Evolutionary conservation across 2,113 vertebrate genomes (phyloP).

Genomic region (Canis aureus): DNA sequence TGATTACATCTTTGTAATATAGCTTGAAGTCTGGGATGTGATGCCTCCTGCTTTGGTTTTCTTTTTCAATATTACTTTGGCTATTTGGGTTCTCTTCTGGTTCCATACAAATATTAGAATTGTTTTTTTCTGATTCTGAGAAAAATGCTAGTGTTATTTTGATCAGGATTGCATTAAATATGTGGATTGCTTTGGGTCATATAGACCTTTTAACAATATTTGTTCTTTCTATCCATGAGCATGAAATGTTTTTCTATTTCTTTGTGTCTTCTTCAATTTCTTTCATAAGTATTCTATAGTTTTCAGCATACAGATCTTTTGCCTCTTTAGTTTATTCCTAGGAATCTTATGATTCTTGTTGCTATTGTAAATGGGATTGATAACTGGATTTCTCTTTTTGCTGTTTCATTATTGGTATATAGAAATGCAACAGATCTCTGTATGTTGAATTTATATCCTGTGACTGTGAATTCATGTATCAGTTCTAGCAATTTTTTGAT

Average conservation of each 20-base stretch:
- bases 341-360: not conserved
- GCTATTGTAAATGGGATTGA: not conserved
- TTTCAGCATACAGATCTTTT: not conserved
- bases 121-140: not conserved
- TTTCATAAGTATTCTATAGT: not conserved
- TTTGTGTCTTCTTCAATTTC: not conserved
- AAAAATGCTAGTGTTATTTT: not conserved
- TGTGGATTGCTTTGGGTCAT: not conserved
- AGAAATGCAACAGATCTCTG: not conserved
- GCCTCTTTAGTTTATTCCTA: not conserved
- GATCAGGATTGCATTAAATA: not conserved
- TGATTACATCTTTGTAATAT: not conserved
- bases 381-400: not conserved
- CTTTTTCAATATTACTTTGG: not conserved
- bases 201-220: not conserved
- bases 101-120: not conserved
- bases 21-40: not conserved
- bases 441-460: not conserved
- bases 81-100: not conserved
- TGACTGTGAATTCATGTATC: not conserved
- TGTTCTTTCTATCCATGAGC: not conserved
- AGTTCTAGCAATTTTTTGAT: not conserved
- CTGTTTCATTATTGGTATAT: not conserved
- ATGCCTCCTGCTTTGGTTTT: not conserved
- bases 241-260: not conserved